Evolutionary conservation across 2,888 invertebrate genomes (phyloP), one percentile per base, ranked within the genome.

Genomic region (Diarsia rubi): DNA sequence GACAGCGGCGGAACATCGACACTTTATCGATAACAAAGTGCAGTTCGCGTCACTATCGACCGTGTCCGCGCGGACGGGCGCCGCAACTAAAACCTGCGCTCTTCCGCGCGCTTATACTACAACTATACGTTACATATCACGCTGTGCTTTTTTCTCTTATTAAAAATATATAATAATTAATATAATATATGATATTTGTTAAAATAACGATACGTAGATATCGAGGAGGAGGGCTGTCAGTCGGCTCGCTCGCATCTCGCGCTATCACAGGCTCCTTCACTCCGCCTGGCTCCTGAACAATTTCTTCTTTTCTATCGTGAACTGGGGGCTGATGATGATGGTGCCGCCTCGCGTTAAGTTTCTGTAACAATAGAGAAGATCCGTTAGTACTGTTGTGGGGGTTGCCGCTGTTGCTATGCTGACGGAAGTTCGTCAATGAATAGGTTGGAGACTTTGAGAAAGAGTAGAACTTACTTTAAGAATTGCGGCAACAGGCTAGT

Each of bases 251-350:
- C 93, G 93, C 93, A 92, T 90, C 93, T 83, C 92, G 93, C 92
- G 90, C 89, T 90, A 89, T 90, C 92, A 91, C 92, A 90, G 88
- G 88, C 90, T 66, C 81, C 87, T 92, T 95, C 93, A 96, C 92
- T 96, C 95, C 88, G 97, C 97, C 92, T 97, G 97, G 90, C 98
- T 98, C 92, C 98, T 97, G 97, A 99, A 99, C 89, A 99, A 97
- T 96, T 99, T 99, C 95, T 98, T 98, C 97, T 99, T 99, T 94
- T 98, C 98, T 96, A 99, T 97, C 92, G 98, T 98, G 97, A 98
- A 99, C 93, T 98, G 98, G 90, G 98, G 98, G 97, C 98, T 98
- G 94, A 99, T 98, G 96, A 99, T 98, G 91, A 99, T 98, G 88
- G 98, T 98, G 94, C 98, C 98, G 95, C 98, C 97, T 95, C 98